Conservation (phyloP, 2,113 vertebrate species). For the Chrysochloris asiatica region DNA sequence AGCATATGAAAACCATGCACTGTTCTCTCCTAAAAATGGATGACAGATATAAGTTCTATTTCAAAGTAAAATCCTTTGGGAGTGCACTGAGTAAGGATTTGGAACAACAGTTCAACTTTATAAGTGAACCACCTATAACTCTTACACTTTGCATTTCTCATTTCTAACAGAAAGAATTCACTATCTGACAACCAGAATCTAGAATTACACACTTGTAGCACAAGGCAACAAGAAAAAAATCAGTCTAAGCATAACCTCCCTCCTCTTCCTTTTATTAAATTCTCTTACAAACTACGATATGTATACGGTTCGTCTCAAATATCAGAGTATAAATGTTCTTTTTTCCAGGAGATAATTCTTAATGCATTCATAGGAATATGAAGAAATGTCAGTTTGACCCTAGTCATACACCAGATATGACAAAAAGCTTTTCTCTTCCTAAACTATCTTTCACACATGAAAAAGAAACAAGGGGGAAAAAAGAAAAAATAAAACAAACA, state of each 20-base stretch:
- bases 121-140: background rate
- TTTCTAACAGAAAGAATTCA: constrained; percentile 7
- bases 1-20: background rate
- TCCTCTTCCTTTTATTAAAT: constrained; percentile 44
- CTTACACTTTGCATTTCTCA: constrained; percentile 28
- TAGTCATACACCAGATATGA: background rate
- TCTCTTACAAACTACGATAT: background rate
- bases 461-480: constrained; percentile 10
- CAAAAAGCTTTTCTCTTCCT: constrained; percentile 19
- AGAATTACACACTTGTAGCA: constrained; percentile 13
- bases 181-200: constrained; percentile 24
- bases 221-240: constrained; percentile 34
- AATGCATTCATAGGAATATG: constrained; percentile 10
- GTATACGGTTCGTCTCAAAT: constrained; percentile 34
- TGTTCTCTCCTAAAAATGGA: background rate
- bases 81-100: background rate
- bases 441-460: background rate
- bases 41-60: background rate
- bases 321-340: constrained; percentile 40
- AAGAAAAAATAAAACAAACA: background rate
- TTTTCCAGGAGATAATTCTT: constrained; percentile 1
- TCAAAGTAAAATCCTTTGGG: constrained; percentile 43
- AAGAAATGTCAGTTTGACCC: constrained; percentile 40
- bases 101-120: background rate
- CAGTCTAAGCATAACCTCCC: constrained; percentile 6